phyloP scores from a whole-genome alignment of 2,888 invertebrate genomes.

The Phyllotreta striolata region DNA sequence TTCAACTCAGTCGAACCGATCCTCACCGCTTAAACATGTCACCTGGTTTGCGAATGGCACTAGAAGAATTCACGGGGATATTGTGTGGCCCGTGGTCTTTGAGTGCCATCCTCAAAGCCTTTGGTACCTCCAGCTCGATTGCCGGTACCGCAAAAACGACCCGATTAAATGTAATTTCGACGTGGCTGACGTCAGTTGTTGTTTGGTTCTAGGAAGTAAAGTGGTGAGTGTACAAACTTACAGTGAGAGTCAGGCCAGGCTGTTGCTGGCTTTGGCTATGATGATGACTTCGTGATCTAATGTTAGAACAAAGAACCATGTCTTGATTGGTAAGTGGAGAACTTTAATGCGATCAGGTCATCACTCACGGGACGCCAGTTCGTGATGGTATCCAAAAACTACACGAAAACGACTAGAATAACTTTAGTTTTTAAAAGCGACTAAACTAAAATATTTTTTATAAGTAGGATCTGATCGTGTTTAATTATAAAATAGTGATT shows the following conservation, averaged over 20 bases:
- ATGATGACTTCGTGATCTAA: conserved; percentile 29
- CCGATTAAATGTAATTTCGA: conserved; percentile 9
- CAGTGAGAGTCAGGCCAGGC: conserved; percentile 33
- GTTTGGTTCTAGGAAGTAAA: conserved; percentile 43
- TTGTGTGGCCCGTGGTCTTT: conserved; percentile 72
- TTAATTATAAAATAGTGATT: no score
- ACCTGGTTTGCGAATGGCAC: conserved; percentile 77
- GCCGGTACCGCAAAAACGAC: conserved; percentile 9
- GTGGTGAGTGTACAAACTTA: conserved; percentile 41
- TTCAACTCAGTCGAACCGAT: conserved; percentile 38
- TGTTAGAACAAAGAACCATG: conserved; percentile 27
- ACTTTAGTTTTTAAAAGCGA: not conserved
- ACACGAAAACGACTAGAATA: not conserved
- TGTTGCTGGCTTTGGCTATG: conserved; percentile 12
- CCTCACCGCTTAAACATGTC: conserved; percentile 23
- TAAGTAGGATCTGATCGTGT: no score
- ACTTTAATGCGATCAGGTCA: conserved; percentile 17
- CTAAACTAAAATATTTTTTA: no score
- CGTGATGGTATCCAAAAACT: conserved; percentile 13
- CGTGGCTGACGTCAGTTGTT: conserved; percentile 46
- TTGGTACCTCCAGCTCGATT: conserved; percentile 43
- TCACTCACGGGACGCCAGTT: conserved; percentile 3
- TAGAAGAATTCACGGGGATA: conserved; percentile 86
- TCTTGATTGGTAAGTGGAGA: conserved; percentile 24
- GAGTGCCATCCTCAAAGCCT: conserved; percentile 70